Base-by-base conservation (phyloP, 2,888 invertebrate genomes). In the Blastobasis adustella region DNA sequence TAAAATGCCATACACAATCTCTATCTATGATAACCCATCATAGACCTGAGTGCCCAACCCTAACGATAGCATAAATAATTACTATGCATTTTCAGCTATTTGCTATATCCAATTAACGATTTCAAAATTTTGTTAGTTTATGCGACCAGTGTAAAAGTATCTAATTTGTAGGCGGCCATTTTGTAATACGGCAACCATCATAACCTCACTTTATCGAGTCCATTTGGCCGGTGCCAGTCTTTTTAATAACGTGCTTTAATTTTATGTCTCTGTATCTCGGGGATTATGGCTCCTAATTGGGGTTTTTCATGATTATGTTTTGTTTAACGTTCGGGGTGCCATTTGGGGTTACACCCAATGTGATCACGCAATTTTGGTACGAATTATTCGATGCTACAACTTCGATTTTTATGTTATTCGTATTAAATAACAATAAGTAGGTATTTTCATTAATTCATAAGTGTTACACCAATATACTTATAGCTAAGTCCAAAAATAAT, bases 221-320 rank as follows among this genome's bases (percentile, higher is more conserved):
- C 79, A 82, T 85, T 85, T 82, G 83, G 80, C 81, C 66, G 67
- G 69, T 71, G 73, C 76, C 77, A 71, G 75, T 79, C 76, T 82
- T 84, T 85, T 84, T 84, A 82, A 84, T 81, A 82, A 70, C 79
- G 72, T 81, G 69, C 77, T 85, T 86, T 77, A 82, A 78, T 82
- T 82, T 85, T 78, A 85, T 79, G 79, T 76, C 76, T 76, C 71
- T 73, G 76, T 81, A 81, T 81, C 76, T 76, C 70, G 60, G 63
- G 67, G 69, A 73, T 80, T 80, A 77, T 69, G 66, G 69, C 63
- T 66, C 73, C 73, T 78, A 80, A 82, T 79, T 78, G 75, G 69
- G 69, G 69, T 74, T 76, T 82, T 76, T 75, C 65, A 58, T 65
- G 63, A 65, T 68, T 61, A 71, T 73, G 66, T 67, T 66, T 69